A percentile compares a stretch with the other conserved stretches of the same genome.
Evolutionary conservation across 2,797 vertebrate species (phyloP).

Genomic region (Chromis chromis): DNA sequence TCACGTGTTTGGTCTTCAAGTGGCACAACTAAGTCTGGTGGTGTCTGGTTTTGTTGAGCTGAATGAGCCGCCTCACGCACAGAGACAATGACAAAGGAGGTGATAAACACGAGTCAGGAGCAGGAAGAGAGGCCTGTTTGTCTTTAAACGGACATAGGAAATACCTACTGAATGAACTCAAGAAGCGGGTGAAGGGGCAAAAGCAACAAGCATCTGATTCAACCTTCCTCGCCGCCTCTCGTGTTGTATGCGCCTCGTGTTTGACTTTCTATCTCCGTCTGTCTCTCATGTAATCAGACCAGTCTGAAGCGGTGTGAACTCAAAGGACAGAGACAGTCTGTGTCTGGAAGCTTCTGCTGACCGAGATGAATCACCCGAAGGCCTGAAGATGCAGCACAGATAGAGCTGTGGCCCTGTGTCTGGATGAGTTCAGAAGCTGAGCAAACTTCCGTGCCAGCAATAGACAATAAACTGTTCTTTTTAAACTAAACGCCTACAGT

Average conservation of each 20-base stretch:
- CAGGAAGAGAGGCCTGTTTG: constrained; percentile 45
- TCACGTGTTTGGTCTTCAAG: constrained; percentile 10
- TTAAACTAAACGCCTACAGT: background rate
- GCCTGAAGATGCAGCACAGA: constrained; percentile 43
- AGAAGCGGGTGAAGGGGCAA: constrained; percentile 4
- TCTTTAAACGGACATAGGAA: constrained; percentile 61
- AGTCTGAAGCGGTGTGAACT: constrained; percentile 3
- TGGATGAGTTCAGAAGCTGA: constrained; percentile 22
- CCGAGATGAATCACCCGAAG: constrained; percentile 51
- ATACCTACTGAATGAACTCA: constrained; percentile 50
- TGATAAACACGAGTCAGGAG: constrained; percentile 49
- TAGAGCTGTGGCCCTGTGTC: constrained; percentile 23
- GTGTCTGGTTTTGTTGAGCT: constrained; percentile 24
- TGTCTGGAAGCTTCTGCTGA: constrained; percentile 41
- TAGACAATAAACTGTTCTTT: constrained; percentile 10
- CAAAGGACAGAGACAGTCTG: constrained; percentile 35
- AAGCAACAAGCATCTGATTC: constrained; percentile 46
- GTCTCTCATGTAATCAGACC: constrained; percentile 40
- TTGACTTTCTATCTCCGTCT: background rate
- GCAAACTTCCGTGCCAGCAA: constrained; percentile 20
- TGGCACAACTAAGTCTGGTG: background rate
- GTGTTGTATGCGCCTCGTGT: background rate
- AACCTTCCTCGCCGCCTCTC: constrained; percentile 8
- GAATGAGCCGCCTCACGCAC: constrained; percentile 15
- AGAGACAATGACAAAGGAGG: constrained; percentile 19